These are phyloP conservation scores for Gymnocheta viridis DNA, from an alignment of 2,888 invertebrate genomes.

Conservation along the genomic window DNA sequence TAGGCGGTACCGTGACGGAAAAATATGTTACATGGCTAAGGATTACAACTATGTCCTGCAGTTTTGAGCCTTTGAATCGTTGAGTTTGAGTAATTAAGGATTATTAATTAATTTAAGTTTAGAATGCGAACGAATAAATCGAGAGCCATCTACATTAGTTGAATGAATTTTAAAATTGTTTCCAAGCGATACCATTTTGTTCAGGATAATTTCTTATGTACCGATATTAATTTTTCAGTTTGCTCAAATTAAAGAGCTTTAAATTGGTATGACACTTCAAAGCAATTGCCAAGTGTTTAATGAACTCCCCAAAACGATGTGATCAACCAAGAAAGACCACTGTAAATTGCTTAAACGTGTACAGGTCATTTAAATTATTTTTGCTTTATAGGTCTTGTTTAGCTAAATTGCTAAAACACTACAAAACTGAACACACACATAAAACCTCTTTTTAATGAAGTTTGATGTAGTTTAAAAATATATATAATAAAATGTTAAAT, in stretches of 20 bases:
- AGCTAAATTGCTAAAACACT: conserved; percentile 32
- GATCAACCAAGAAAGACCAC: conserved; percentile 15
- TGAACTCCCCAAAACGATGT: conserved; percentile 3
- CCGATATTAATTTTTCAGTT: too few species aligned
- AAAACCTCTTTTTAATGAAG: background rate
- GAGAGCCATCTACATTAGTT: too few species aligned
- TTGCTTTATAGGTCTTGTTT: conserved; percentile 23
- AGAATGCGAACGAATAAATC: too few species aligned
- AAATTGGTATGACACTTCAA: background rate
- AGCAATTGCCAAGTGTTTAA: background rate
- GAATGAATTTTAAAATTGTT: too few species aligned
- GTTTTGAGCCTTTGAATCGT: too few species aligned
- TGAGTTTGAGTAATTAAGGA: too few species aligned
- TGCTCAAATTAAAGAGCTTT: background rate
- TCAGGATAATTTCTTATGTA: too few species aligned
- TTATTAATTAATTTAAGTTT: too few species aligned
- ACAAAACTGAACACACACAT: background rate
- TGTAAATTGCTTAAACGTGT: conserved; percentile 61
- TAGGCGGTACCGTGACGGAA: too few species aligned
- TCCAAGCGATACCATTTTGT: too few species aligned
- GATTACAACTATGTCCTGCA: too few species aligned
- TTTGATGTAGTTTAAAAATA: conserved; percentile 31
- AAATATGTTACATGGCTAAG: too few species aligned
- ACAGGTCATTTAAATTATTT: conserved; percentile 52
- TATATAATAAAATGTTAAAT: conserved; percentile 57